Evolutionary conservation across 2,888 invertebrate genomes (phyloP).

Genomic region (Anoplius nigerrimus): DNA sequence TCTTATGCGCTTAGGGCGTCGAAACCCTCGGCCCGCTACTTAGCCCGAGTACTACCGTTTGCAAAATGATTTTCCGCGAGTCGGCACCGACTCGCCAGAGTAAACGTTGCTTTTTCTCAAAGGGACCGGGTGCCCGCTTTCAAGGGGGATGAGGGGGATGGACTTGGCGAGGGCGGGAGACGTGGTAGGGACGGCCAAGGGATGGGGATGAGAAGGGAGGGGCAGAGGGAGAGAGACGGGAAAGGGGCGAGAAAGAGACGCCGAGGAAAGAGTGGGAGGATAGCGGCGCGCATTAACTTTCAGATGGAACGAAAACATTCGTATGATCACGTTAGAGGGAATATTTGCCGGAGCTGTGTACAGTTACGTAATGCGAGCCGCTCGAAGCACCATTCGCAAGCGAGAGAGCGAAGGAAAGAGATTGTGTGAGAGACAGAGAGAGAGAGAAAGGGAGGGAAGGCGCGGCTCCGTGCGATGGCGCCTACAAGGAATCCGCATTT

Average conservation of each 20-base stretch:
- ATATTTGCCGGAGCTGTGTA: slow-evolving; percentile 29
- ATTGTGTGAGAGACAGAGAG: neutral
- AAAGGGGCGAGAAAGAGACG: too few relatives aligned
- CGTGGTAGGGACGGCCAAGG: too few relatives aligned
- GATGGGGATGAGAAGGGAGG: too few relatives aligned
- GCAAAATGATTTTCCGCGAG: slow-evolving; percentile 7
- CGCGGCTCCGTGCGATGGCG: neutral
- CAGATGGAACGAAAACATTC: slow-evolving; percentile 32
- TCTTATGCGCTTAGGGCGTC: too few relatives aligned
- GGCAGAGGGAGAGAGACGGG: too few relatives aligned
- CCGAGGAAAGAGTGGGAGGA: too few relatives aligned
- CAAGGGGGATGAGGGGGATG: neutral
- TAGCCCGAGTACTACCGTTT: neutral
- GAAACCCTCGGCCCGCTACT: too few relatives aligned
- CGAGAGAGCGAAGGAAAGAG: too few relatives aligned
- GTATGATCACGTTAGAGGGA: slow-evolving; percentile 37
- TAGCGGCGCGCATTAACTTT: slow-evolving; percentile 18
- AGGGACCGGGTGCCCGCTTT: neutral
- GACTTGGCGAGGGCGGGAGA: too few relatives aligned
- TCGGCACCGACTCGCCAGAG: neutral
- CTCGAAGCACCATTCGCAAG: neutral
- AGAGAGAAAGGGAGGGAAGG: neutral
- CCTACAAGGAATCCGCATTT: too few relatives aligned
- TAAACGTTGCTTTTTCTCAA: slow-evolving; percentile 22
- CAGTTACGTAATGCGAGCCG: slow-evolving; percentile 25